Percentiles rank a stretch among this genome's conserved stretches.
These are phyloP conservation scores for Thalassoma bifasciatum DNA, from an alignment of 2,113 vertebrate species.

Conservation along the genomic window DNA sequence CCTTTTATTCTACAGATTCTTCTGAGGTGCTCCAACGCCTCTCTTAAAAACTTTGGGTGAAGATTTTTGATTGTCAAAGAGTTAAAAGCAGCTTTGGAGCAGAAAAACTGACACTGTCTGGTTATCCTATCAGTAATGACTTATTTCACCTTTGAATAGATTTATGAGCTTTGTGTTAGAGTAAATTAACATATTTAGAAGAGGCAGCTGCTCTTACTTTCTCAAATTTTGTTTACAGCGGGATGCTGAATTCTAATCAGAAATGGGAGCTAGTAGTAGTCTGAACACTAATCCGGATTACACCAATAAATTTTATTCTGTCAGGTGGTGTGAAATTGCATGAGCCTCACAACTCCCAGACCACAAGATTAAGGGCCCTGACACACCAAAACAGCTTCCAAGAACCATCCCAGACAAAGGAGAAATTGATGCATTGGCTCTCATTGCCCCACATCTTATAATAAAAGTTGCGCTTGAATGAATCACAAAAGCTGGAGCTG, in stretches of 20 bases:
- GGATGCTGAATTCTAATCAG: constrained; percentile 40
- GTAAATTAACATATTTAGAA: neutral
- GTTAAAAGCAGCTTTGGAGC: neutral
- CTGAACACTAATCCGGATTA: constrained; percentile 69
- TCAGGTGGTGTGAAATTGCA: constrained; percentile 68
- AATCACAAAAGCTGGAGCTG: neutral
- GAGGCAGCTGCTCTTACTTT: constrained; percentile 6
- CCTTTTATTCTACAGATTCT: no score
- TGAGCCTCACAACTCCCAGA: constrained; percentile 52
- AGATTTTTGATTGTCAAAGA: neutral
- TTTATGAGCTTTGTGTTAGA: neutral
- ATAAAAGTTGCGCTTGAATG: neutral
- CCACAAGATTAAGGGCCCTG: constrained; percentile 48
- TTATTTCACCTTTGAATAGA: neutral
- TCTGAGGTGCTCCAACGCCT: no score
- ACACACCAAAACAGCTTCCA: constrained; percentile 28
- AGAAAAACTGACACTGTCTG: neutral
- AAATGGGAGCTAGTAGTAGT: constrained; percentile 41
- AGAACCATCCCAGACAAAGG: constrained; percentile 30
- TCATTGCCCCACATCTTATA: constrained; percentile 1
- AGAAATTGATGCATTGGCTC: constrained; percentile 1
- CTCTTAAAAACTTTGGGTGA: no score
- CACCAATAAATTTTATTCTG: constrained; percentile 49
- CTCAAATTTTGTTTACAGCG: constrained; percentile 14
- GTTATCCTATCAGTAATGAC: neutral